A percentile compares a stretch with the other conserved stretches of the same genome.
phyloP scores from a whole-genome alignment of 1,140 invertebrate genomes.

The Phocides pigmalion region DNA sequence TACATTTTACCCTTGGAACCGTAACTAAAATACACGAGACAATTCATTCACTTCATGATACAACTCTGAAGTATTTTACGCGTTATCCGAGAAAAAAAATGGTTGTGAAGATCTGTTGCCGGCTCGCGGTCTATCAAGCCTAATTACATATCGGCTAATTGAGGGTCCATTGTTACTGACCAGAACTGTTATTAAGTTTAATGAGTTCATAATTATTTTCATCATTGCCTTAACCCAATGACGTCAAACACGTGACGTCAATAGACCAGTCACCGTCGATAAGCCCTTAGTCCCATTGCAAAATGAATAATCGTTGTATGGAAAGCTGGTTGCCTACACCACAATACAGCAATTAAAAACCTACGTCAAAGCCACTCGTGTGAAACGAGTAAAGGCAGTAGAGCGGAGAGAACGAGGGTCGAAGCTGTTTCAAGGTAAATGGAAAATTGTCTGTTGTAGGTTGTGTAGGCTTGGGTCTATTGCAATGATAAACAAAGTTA shows the following conservation, averaged over 20 bases:
- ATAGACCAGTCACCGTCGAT: conserved; percentile 17
- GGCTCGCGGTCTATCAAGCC: conserved; percentile 4
- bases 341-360: conserved; percentile 10
- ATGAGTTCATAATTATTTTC: conserved; percentile 33
- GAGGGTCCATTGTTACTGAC: conserved; percentile 16
- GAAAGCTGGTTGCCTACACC: not conserved
- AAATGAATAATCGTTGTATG: conserved; percentile 8
- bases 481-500: too few relatives aligned
- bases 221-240: conserved; percentile 23
- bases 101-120: too few relatives aligned
- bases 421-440: conserved; percentile 12
- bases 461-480: not conserved
- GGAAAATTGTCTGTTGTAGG: not conserved
- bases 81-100: too few relatives aligned
- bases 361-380: conserved; percentile 26
- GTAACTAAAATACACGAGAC: too few relatives aligned
- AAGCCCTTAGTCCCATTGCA: conserved; percentile 24
- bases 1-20: too few relatives aligned
- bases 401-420: conserved; percentile 13
- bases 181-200: conserved; percentile 16
- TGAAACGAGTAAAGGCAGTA: conserved; percentile 12
- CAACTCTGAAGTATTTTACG: too few relatives aligned
- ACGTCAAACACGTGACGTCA: conserved; percentile 29
- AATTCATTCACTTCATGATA: too few relatives aligned
- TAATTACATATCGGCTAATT: conserved; percentile 27